phyloP scores from a whole-genome alignment of 2,113 vertebrate genomes.

The Ctenodactylus gundi region DNA sequence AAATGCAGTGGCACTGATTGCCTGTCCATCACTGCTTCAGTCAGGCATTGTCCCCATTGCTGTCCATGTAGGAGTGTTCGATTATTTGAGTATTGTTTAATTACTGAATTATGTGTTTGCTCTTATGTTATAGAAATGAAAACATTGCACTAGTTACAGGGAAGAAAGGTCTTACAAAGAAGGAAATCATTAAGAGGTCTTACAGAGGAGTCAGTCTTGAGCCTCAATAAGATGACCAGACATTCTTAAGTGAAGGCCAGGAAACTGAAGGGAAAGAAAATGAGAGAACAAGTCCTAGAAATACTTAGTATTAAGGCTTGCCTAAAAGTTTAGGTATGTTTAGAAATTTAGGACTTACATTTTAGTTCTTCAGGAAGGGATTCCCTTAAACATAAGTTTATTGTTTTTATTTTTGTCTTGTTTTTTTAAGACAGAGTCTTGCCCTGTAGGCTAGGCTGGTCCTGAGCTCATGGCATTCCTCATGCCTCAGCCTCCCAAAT shows the following conservation, averaged over 20 bases:
- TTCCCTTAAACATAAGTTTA: too few relatives aligned
- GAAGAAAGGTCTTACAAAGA: background rate
- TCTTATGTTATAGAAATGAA: slow-evolving; percentile 23
- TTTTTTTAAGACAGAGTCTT: too few relatives aligned
- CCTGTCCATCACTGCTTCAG: background rate
- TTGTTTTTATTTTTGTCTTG: too few relatives aligned
- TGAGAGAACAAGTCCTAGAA: background rate
- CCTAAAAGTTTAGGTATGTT: background rate
- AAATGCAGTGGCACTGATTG: background rate
- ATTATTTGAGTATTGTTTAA: background rate
- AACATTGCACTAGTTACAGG: background rate
- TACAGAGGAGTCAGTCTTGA: background rate
- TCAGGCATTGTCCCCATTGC: background rate
- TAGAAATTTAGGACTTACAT: background rate
- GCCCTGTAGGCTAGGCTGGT: too few relatives aligned
- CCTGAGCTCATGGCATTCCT: too few relatives aligned
- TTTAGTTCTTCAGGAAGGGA: background rate
- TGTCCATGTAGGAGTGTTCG: background rate
- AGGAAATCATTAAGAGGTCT: background rate
- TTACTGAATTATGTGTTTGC: too few relatives aligned
- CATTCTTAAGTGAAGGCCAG: background rate
- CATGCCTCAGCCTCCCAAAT: too few relatives aligned
- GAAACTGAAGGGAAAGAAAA: background rate
- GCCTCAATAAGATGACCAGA: background rate
- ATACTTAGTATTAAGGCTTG: background rate